A percentile compares a stretch with the other conserved stretches of the same genome.
These are phyloP conservation scores for Drosophila micromelanica DNA, from an alignment of 1,140 invertebrate genomes.

Conservation along the genomic window DNA sequence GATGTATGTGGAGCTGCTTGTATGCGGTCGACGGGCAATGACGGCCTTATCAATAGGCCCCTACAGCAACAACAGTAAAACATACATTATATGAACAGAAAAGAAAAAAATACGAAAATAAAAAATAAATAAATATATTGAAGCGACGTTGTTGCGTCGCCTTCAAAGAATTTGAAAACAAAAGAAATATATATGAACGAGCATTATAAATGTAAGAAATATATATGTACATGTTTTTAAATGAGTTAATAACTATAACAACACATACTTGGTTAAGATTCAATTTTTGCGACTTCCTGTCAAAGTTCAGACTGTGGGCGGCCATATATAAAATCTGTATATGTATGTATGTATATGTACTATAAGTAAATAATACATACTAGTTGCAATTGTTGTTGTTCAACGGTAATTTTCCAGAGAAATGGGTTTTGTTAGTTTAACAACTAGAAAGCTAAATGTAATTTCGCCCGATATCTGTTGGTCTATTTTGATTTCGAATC, in stretches of 20 bases:
- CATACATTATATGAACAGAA: slow-evolving; percentile 33
- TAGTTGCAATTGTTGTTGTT: slow-evolving; percentile 38
- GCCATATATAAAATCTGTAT: slow-evolving; percentile 42
- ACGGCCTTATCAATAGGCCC: slow-evolving; percentile 63
- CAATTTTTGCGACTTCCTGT: slow-evolving; percentile 50
- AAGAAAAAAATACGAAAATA: slow-evolving; percentile 27
- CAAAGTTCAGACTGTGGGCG: slow-evolving; percentile 38
- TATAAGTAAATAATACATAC: slow-evolving; percentile 7
- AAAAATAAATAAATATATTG: slow-evolving; percentile 45
- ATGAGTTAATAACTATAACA: slow-evolving; percentile 10
- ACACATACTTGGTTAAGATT: background rate
- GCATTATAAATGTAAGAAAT: slow-evolving; percentile 15
- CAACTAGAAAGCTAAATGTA: too few relatives aligned
- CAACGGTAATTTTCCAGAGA: slow-evolving; percentile 46
- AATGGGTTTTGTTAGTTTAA: background rate
- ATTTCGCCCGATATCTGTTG: too few relatives aligned
- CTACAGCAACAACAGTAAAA: slow-evolving; percentile 47
- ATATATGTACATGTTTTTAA: slow-evolving; percentile 33
- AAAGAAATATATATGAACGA: slow-evolving; percentile 59
- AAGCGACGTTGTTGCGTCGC: slow-evolving; percentile 37
- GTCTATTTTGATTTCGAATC: background rate
- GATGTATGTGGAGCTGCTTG: background rate
- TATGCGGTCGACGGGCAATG: slow-evolving; percentile 64
- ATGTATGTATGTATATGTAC: slow-evolving; percentile 3
- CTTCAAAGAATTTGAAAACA: slow-evolving; percentile 70